Evolutionary conservation across 1,140 invertebrate species (phyloP), one percentile per base, ranked within the genome.

Genomic region (Brachionus paranguensis): DNA sequence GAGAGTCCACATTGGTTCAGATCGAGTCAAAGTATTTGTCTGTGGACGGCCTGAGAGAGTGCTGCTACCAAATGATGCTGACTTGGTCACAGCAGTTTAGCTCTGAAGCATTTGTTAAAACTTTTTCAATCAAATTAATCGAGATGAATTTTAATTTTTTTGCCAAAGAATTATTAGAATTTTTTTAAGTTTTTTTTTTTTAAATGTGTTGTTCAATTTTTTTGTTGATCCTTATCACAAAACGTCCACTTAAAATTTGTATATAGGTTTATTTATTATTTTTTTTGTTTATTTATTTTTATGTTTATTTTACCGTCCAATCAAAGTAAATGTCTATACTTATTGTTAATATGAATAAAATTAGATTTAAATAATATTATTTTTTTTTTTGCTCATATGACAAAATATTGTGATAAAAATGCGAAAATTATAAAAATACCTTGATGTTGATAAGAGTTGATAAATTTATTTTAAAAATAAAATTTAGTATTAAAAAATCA

Each of bases 141-240:
- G 53, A 60, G 11, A 64, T 81, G 78, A 60, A 47, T 81, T 81
- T 81, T 43, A 81, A 81, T 29, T 81, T 64, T 45, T 81, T 65
- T 81, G 78, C 53, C 1, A 50, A 50, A 14, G 17, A 76, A 76
- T 76, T 76, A 1, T 27, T 76, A 29, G 72, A 76, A 14, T 27
- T 27, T 76, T 76, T 76, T 53, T 76, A 4, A 33, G 29, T 33
- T 29, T 29, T 43, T 43, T 70, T 68, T 68, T 68, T 55, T 17
- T 60, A 11, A 8, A 8, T 12, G 7, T 24, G 17, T 60, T 60
- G 17, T 17, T 17, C 10, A 55, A 20, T 55, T 60, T 60, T 60
- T 17, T 24, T 60, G 27, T 11, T 1, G 27, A 17, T 60, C 53
- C 53, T 60, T 60, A 60, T 60, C 53, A 60, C 50, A 60, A 60